Base-by-base conservation (phyloP, 92 coral and sea anemone genomes). In the Porites lobata region DNA sequence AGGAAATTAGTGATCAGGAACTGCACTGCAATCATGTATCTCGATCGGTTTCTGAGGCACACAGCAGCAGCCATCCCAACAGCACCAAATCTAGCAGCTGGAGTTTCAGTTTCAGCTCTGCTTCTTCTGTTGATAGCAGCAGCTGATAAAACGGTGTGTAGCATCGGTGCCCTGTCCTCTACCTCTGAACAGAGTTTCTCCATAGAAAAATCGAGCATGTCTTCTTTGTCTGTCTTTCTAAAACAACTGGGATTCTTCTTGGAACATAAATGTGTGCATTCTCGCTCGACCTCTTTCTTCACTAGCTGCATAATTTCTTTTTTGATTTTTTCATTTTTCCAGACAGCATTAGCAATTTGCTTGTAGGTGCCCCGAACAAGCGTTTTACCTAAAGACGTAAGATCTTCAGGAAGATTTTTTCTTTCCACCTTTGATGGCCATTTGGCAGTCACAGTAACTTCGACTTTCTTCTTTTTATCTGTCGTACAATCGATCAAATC, bases 51-150 rank as follows among this genome's bases (percentile, higher is more conserved):
- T 29, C 87, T 50, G 1, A 92, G 77, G 86, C 95, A 91, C 22
- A 94, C 85, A 5, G 92, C 94, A 78, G 96, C 94, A 51, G 96
- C 95, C 98, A 95, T 95, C 62, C 89, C 98, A 84, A 95, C 86
- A 20, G 95, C 95, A n/a, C 88, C 92, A 85, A 65, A 71, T 50
- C 79, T 53, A 26, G 69, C 52, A 53, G 18, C 70, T 8, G 68
- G 63, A 18, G 83, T 26, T 70, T 52, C 22, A 56, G 62, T 77
- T 65, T 78, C 81, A 50, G 86, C 87, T 21, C 72, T 83, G 64
- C 92, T 92, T 65, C 54, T 87, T 0, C 80, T 32, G 88, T 85
- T 93, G 29, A 87, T 77, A 17, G 82, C 68, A 5, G 94, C 91
- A 22, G 93, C 85, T 12, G 83, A 80, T 29, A 92, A 75, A 20